These are phyloP conservation scores for Ctenoplectra terminalis DNA, from an alignment of 1,140 invertebrate species.

Conservation along the genomic window DNA sequence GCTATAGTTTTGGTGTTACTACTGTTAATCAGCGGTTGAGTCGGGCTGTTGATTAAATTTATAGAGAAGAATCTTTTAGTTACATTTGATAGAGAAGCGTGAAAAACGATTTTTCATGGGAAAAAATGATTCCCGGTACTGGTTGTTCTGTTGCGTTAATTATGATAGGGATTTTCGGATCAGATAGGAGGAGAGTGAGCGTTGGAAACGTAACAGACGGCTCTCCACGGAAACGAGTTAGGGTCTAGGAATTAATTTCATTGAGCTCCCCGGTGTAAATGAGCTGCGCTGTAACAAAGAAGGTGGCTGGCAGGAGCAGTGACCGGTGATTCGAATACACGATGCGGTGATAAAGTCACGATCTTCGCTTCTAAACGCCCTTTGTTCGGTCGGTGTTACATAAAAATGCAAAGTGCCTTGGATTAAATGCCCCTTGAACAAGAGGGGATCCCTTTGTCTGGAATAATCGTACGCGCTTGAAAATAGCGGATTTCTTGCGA, in stretches of 20 bases:
- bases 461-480: not conserved
- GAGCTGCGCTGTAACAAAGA: constrained; percentile 40
- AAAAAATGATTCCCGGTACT: no score
- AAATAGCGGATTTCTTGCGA: not conserved
- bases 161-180: not conserved
- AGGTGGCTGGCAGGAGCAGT: constrained; percentile 46
- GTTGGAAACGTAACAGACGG: not conserved
- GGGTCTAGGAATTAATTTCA: constrained; percentile 31
- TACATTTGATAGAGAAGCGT: not conserved
- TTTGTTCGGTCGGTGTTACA: constrained; percentile 18
- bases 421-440: not conserved
- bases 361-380: constrained; percentile 33
- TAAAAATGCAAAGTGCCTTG: constrained; percentile 26
- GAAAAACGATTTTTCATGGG: not conserved
- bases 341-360: constrained; percentile 48
- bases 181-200: not conserved
- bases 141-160: not conserved
- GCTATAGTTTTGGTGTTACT: no score
- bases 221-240: constrained; percentile 11
- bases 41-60: no score
- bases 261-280: constrained; percentile 38
- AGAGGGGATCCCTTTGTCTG: not conserved
- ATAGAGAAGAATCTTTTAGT: not conserved
- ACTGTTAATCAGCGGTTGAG: no score
- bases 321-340: constrained; percentile 73